Base-by-base conservation (phyloP, 2,888 invertebrate genomes). In the Hydrotaea cyrtoneurina region DNA sequence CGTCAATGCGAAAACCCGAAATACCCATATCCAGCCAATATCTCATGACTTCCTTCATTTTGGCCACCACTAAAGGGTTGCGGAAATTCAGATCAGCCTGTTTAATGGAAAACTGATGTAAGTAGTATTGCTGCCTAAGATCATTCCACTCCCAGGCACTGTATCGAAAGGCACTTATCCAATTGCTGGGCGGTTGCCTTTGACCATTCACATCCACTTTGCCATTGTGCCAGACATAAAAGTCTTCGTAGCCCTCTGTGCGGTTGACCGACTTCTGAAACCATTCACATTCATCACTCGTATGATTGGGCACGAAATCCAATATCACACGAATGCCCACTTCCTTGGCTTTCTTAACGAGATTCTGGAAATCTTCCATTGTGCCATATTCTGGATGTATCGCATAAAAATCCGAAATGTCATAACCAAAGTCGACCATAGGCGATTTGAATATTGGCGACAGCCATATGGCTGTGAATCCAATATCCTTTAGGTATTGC, bases 11-110 rank as follows among this genome's bases (percentile, higher is more conserved):
- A 89, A 98, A 97, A 0, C 98, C 98, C 89, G 96, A 96, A 0
- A 97, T 94, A 0, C 97, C 97, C 88, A 94, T 94, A 80, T 95
- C 94, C 75, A 98, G 90, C 97, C 98, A 98, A 89, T 95, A 97
- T 87, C 93, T 93, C 39, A 97, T 90, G 0, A 90, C 89, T 88
- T 94, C 94, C 92, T 95, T 94, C 91, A 96, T 94, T 89, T 94
- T 94, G 71, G 94, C 92, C 15, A 94, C 93, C 10, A 97, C 94
- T 15, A 93, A 93, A 0, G 95, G 94, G 91, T 96, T 95, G 66
- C 95, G 93, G 87, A 94, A 95, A 92, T 98, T 97, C 10, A 98
- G 93, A 91, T 97, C 97, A 0, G 97, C 96, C 89, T 97, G 96
- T 21, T 94, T 92, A 10, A 89, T 86, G 0, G 94, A 93, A 89